Percentiles rank a stretch among this genome's conserved stretches.
Conservation (phyloP, 2,113 vertebrate genomes). For the Thamnophis sirtalis region DNA sequence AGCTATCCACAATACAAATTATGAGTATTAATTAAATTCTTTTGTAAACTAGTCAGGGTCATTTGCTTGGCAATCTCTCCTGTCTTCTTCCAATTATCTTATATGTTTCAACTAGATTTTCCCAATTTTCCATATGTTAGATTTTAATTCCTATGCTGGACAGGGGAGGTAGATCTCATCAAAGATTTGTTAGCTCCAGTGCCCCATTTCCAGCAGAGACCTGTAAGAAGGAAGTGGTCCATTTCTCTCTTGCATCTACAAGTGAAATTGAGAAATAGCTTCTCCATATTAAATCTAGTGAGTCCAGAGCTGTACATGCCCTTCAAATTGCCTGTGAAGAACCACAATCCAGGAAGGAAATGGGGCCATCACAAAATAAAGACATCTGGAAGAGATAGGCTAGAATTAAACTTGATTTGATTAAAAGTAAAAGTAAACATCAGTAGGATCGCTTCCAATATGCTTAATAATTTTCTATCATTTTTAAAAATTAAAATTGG, state of each 20-base stretch:
- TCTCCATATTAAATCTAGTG: not conserved
- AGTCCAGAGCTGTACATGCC: not conserved
- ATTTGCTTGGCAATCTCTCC: not conserved
- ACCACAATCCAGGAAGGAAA: not conserved
- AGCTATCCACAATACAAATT: not conserved
- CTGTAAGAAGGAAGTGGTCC: not conserved
- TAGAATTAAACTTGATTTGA: not conserved
- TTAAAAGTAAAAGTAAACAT: not conserved
- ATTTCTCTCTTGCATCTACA: not conserved
- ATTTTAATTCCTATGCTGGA: not conserved
- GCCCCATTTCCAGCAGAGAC: not conserved
- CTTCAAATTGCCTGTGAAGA: not conserved
- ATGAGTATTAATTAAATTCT: not conserved
- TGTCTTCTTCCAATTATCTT: not conserved
- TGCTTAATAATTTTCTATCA: not conserved
- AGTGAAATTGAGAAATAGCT: not conserved
- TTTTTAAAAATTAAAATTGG: not conserved
- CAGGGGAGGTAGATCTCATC: not conserved
- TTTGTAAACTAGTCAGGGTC: not conserved
- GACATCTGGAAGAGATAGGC: not conserved
- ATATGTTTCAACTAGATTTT: not conserved
- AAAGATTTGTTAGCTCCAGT: not conserved
- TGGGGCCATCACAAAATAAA: not conserved
- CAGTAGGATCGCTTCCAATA: not conserved
- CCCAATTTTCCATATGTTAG: not conserved